A percentile compares a stretch with the other conserved stretches of the same genome.
These are phyloP conservation scores for Pseudeuparius sepicola DNA, from an alignment of 2,888 invertebrate species.

Conservation along the genomic window DNA sequence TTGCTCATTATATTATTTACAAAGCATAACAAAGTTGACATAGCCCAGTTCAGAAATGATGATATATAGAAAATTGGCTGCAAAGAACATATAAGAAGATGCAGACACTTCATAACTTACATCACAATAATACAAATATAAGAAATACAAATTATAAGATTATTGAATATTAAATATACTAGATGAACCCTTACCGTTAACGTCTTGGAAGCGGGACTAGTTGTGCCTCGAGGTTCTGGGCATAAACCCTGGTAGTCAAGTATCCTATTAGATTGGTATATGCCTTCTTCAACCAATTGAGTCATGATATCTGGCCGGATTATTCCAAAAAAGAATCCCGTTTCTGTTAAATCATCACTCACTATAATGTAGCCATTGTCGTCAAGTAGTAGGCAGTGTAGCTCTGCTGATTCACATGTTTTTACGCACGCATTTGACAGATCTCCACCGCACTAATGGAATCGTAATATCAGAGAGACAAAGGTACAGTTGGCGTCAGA, in stretches of 20 bases:
- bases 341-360: conserved; percentile 49
- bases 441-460: conserved; percentile 27
- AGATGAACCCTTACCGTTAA: conserved; percentile 32
- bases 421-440: conserved; percentile 38
- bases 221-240: conserved; percentile 55
- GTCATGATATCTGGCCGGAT: conserved; percentile 63
- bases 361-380: conserved; percentile 81
- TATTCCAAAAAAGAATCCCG: conserved; percentile 84
- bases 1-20: conserved; percentile 45
- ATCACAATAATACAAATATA: background rate
- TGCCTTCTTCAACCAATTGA: conserved; percentile 61
- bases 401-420: conserved; percentile 54
- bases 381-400: conserved; percentile 78
- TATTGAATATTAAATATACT: no score
- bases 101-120: background rate
- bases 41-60: conserved; percentile 47
- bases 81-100: conserved; percentile 11
- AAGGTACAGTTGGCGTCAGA: no score
- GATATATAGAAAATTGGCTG: conserved; percentile 53
- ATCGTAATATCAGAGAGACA: no score
- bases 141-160: background rate
- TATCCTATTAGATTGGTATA: conserved; percentile 65
- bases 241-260: conserved; percentile 88
- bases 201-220: conserved; percentile 39
- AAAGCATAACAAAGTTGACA: conserved; percentile 48